Percentiles rank a stretch among this genome's conserved stretches.
Conservation (phyloP, 2,113 vertebrate species). For the Siniperca chuatsi region DNA sequence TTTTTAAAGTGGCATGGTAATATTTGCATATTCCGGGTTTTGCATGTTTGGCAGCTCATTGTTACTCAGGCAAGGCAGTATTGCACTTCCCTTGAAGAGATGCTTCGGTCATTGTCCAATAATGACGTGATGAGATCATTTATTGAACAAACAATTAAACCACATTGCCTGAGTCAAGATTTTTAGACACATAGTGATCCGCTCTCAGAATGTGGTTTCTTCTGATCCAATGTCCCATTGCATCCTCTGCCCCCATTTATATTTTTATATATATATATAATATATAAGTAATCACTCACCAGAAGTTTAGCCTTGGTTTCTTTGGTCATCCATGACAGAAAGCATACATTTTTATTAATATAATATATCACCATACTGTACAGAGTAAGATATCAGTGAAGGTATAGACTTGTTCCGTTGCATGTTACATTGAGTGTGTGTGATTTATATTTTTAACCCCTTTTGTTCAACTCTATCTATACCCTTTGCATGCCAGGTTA, state of each 20-base stretch:
- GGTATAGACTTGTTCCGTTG: too few relatives aligned
- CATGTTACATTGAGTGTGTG: too few relatives aligned
- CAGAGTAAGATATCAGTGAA: background rate
- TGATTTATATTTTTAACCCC: too few relatives aligned
- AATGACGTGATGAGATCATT: background rate
- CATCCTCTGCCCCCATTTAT: background rate
- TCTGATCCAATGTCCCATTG: background rate
- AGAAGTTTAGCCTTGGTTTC: background rate
- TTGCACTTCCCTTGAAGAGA: background rate
- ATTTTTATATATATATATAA: too few relatives aligned
- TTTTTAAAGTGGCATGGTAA: too few relatives aligned
- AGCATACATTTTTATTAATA: background rate
- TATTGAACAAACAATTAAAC: background rate
- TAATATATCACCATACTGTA: background rate
- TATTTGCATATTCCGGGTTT: too few relatives aligned
- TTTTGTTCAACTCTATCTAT: background rate
- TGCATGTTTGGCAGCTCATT: too few relatives aligned
- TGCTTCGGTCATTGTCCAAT: background rate
- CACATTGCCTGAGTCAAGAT: background rate
- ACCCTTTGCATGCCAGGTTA: background rate
- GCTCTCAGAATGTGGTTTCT: background rate
- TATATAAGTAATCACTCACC: background rate
- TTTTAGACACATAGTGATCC: background rate
- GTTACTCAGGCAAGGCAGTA: background rate
- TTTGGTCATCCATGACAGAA: background rate